Evolutionary conservation across 2,797 vertebrate species (phyloP), one percentile per base, ranked within the genome.

Genomic region (Dendrocincla fuliginosa): DNA sequence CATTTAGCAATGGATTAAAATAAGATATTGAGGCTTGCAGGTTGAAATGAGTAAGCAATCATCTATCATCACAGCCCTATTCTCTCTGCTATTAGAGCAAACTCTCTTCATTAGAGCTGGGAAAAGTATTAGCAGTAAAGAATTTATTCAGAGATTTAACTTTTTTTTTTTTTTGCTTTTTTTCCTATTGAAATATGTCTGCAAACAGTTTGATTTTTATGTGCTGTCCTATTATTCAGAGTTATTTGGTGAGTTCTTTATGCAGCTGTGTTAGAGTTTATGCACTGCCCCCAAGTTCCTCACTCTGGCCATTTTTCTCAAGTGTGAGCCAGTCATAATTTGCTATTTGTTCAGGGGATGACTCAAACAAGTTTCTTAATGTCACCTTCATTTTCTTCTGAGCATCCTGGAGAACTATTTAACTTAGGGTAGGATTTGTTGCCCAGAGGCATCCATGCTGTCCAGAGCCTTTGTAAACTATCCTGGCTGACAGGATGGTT

Each of bases 171-270:
- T 84, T 64, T 70, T 27, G 2, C 13, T 15, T 81, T 85, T 49
- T 90, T 92, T 60, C n/a, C 24, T 61, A n/a, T 50, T 63, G 86
- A 80, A 93, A 94, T 95, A 91, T 92, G 88, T 82, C 57, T 8
- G 7, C 57, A 94, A 90, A 94, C 32, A 71, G 53, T 32, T 64
- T 55, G 64, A 69, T 80, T 91, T 95, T 91, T 87, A 87, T 81
- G 56, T 60, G 68, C 35, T 84, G 49, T 75, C 16, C 70, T 65
- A 46, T 86, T 86, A 78, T 59, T 94, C 59, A 57, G 63, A 69
- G 39, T 95, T 83, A 91, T 47, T 91, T 67, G 65, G 20, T 0
- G 9, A 75, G 47, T 77, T 71, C n/a, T 84, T 92, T 91, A 90
- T 65, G 76, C 32, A 91, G 49, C 18, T 79, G 41, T 55, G 27